Base-by-base conservation (phyloP, 37 sponge, comb jelly and placozoan species). In the Crambe crambe region DNA sequence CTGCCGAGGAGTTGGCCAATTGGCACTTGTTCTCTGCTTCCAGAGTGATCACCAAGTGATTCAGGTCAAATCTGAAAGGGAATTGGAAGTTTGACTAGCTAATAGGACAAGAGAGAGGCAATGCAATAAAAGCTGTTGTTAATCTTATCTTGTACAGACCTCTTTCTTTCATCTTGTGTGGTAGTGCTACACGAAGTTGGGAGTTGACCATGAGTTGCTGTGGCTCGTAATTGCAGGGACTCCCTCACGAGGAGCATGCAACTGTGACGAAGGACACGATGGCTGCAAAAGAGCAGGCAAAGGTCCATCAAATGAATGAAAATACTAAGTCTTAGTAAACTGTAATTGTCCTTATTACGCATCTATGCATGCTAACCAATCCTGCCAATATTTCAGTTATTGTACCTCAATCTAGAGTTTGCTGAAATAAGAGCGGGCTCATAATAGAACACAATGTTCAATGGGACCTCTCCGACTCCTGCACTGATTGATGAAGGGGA, bases 21-120 rank as follows among this genome's bases (percentile, higher is more conserved):
- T 86, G 81, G 65, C 81, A 80, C 30, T 31, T 74, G 56, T 84
- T 89, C 63, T 84, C 80, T 15, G 76, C 47, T 36, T 89, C 85
- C 35, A 89, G 30, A n/a, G 90, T 70, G 54, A 88, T 34, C n/a
- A 88, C 26, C 12, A 83, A 35, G 1, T 71, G 75, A 40, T 88
- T 83, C 35, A 88, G 37, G 39, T 87, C 88, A 73, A 80, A 61
- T 20, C 88, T 82, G 29, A 0, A 36, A 37, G n/a, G n/a, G n/a
- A n/a, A n/a, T n/a, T n/a, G n/a, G n/a, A n/a, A n/a, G n/a, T n/a
- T n/a, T n/a, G n/a, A n/a, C n/a, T n/a, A n/a, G n/a, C n/a, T n/a
- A n/a, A n/a, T n/a, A 25, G 61, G n/a, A 60, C 4, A 22, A 60
- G 61, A 60, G 27, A 60, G 27, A 22, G 25, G 27, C 4, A 23